These are phyloP conservation scores for Lipotes vexillifer DNA, from an alignment of 2,113 vertebrate species.

Conservation along the genomic window DNA sequence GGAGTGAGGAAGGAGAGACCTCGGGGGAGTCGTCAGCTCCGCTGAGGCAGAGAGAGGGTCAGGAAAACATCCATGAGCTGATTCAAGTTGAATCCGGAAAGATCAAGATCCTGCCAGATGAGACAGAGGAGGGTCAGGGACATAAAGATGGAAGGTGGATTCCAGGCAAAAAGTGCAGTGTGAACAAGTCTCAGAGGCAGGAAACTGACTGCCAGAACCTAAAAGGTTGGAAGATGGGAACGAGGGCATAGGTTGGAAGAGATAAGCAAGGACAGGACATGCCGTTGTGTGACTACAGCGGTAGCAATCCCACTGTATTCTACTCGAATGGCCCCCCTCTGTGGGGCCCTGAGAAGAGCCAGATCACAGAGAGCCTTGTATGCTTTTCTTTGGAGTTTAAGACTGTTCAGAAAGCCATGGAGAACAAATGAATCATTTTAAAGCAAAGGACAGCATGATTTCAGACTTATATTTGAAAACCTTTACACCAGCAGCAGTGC, in stretches of 20 bases:
- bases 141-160: neutral
- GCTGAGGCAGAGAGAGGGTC: neutral
- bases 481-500: neutral
- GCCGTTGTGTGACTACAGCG: neutral
- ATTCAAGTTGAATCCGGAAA: neutral
- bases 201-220: neutral
- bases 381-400: neutral
- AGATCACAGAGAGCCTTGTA: neutral
- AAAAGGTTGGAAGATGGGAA: neutral
- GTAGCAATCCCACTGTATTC: neutral
- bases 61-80: neutral
- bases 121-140: neutral
- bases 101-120: neutral
- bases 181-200: neutral
- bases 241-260: neutral
- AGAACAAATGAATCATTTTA: neutral
- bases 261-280: neutral
- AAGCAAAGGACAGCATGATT: neutral
- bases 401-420: neutral
- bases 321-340: neutral
- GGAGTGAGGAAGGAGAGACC: neutral
- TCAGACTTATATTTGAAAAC: neutral
- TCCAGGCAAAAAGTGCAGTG: neutral
- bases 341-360: neutral
- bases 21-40: neutral